These are phyloP conservation scores for Paracentrotus lividus DNA, from an alignment of 53 echinoderm and acorn worm species.

Conservation along the genomic window DNA sequence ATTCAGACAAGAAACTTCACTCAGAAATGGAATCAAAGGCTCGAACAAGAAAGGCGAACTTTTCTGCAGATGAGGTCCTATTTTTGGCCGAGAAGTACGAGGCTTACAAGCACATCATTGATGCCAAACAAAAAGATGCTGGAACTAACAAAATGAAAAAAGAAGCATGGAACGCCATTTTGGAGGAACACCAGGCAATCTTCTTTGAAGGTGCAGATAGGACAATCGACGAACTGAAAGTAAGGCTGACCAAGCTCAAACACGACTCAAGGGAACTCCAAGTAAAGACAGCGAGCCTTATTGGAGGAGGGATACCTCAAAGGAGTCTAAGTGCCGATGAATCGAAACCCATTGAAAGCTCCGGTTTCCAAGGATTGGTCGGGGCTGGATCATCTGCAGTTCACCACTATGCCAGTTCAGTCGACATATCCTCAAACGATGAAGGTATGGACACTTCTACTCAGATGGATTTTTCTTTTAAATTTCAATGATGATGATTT, in stretches of 20 bases:
- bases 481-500: too few species aligned
- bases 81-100: not conserved
- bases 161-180: not conserved
- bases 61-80: not conserved
- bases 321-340: not conserved
- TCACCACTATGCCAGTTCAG: too few species aligned
- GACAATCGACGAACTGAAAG: not conserved
- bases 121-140: not conserved
- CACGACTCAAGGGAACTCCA: too few species aligned
- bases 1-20: too few species aligned
- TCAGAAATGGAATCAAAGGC: too few species aligned
- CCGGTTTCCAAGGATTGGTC: not conserved
- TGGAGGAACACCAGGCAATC: not conserved
- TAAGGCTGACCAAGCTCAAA: not conserved
- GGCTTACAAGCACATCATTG: not conserved
- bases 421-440: too few species aligned
- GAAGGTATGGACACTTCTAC: too few species aligned
- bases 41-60: constrained; percentile 42
- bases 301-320: not conserved
- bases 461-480: too few species aligned
- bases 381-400: not conserved
- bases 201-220: not conserved
- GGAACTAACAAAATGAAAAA: not conserved
- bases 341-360: not conserved
- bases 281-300: not conserved